Evolutionary conservation across 2,797 vertebrate species (phyloP).

Genomic region (Otolemur crassicaudatus): DNA sequence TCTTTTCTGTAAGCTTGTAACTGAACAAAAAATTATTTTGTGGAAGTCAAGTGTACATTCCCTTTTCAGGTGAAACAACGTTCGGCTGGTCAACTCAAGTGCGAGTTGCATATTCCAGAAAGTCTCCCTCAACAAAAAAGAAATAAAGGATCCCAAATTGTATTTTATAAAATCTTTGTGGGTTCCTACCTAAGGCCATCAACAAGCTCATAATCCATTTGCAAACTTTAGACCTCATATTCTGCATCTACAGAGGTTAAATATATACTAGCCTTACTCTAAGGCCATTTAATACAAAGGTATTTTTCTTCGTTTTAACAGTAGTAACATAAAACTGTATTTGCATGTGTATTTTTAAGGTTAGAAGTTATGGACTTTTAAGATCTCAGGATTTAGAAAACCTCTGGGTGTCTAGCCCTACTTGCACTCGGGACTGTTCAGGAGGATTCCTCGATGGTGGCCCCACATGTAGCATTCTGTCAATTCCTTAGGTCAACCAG

Average conservation of each 20-base stretch:
- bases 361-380: neutral
- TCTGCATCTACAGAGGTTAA: neutral
- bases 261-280: neutral
- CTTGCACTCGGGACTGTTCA: neutral
- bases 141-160: neutral
- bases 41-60: neutral
- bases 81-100: constrained; percentile 9
- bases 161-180: constrained; percentile 34
- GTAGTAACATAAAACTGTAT: neutral
- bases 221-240: neutral
- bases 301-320: neutral
- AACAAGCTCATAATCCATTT: neutral
- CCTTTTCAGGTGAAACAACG: neutral
- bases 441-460: neutral
- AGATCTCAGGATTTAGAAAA: neutral
- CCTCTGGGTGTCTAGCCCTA: neutral
- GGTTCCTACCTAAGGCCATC: neutral
- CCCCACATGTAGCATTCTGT: accelerated
- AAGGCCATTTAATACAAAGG: neutral
- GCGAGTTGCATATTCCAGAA: neutral
- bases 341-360: neutral
- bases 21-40: neutral
- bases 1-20: neutral
- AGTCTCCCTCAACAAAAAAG: neutral
- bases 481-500: neutral